phyloP scores from a whole-genome alignment of 2,888 invertebrate species.

The Megalurothrips usitatus region DNA sequence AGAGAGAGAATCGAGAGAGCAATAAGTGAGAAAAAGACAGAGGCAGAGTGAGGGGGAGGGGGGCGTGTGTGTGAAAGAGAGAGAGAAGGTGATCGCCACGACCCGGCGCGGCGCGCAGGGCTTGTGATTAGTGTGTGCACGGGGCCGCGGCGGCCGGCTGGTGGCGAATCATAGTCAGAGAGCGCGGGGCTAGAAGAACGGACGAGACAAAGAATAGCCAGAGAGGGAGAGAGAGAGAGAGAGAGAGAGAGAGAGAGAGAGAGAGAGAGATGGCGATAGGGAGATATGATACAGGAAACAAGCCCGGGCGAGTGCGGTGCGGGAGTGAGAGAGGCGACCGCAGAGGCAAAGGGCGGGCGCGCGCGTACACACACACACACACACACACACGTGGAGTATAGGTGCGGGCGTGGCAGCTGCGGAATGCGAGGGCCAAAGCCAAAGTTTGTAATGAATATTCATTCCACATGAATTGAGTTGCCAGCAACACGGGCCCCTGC shows the following conservation, averaged over 20 bases:
- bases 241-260: neutral
- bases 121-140: neutral
- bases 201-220: neutral
- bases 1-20: too few relatives aligned
- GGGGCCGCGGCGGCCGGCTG: neutral
- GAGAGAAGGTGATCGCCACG: neutral
- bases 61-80: too few relatives aligned
- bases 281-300: neutral
- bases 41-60: too few relatives aligned
- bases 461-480: constrained; percentile 26
- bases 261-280: neutral
- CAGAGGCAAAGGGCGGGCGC: neutral
- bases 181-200: neutral
- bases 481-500: neutral
- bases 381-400: too few relatives aligned
- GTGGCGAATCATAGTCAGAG: neutral
- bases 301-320: too few relatives aligned
- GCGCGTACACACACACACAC: too few relatives aligned
- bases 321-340: neutral
- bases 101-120: neutral
- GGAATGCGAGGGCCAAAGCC: neutral
- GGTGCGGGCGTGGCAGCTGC: neutral
- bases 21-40: too few relatives aligned
- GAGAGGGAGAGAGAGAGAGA: neutral
- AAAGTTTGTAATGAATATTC: constrained; percentile 25